Base-by-base conservation (phyloP, 1,140 invertebrate genomes). In the Drosophila aff. region DNA sequence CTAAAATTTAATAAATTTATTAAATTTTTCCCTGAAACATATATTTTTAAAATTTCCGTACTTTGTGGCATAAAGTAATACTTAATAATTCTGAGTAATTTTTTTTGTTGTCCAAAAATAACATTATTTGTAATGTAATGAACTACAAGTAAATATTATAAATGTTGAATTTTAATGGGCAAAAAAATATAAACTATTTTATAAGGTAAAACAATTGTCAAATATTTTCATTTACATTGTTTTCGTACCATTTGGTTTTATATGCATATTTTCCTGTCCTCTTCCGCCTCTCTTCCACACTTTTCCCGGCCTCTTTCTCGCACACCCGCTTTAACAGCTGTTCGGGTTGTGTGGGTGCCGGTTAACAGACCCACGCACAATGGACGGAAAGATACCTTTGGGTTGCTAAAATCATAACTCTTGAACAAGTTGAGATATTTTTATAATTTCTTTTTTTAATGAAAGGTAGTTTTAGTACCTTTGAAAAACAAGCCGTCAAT, bases 331-430 rank as follows among this genome's bases (percentile, higher is more conserved):
- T 15, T 46, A 38, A 44, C 61, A 69, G 61, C 62, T 52, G 61
- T 53, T 66, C 16, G 40, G 46, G 38, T 31, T 65, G 60, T 18
- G 18, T 31, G 44, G 33, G 41, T 41, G 63, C 40, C 40, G 31
- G 40, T 28, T 71, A 53, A 74, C 71, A 74, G 47, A 43, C 33
- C 53, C 53, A 58, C 47, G 46, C 40, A 21, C 21, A n/a, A n/a
- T n/a, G n/a, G n/a, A n/a, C n/a, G n/a, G n/a, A n/a, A n/a, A n/a
- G 23, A 23, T 23, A 23, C 23, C 3, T 23, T 23, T 3, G 23
- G 23, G 23, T 23, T 23, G 3, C 23, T 3, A 23, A 23, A 23
- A 3, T 23, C 23, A 23, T 23, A 23, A 23, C 23, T 23, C 23
- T 23, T 23, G 23, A 23, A 23, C 23, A 2, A 23, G 23, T 23